Base-by-base conservation (phyloP, 30 jellyfish, hydroid and myxozoan genomes). In the Catostylus mosaicus region DNA sequence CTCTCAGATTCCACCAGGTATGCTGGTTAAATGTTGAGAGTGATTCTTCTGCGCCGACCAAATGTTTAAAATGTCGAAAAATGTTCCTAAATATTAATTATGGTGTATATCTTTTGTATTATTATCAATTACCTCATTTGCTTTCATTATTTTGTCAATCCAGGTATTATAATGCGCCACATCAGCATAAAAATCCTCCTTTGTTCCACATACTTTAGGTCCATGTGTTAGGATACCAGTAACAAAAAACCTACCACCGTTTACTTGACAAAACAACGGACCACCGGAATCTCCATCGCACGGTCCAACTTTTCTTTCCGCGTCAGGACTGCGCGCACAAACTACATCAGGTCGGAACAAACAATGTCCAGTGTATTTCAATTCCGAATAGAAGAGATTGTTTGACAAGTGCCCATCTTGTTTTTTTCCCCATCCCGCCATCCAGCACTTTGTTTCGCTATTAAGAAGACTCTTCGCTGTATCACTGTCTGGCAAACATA, bases 261-360 rank as follows among this genome's bases (percentile, higher is more conserved):
- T n/a, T 59, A 31, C 52, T 57, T 86, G 75, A 40, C 96, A 86
- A 40, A 86, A 54, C 66, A 86, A 52, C 50, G 96, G 96, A 8
- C 96, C 96, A 12, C 96, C 96, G 0, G 96, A 86, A 32, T 86
- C 96, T 10, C 96, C 96, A 51, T 76, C 88, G 60, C 96, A 86
- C 3, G 96, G 96, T 16, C 96, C 96, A 3, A 74, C 57, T 40
- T 45, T 35, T 43, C 60, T 30, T 26, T 27, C 35, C 10, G 24
- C 57, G 43, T 86, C 67, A 23, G 89, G 85, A 32, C 96, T 75
- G 24, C 75, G 54, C 14, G 96, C 96, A 33, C 96, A 86, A 26
- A 86, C 68, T 45, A 86, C 32, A 33, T 86, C 89, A 9, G 78
- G 80, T 70, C 85, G 59, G 48, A 86, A 27, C 59, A 71, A 52